phyloP scores from a whole-genome alignment of 2,797 vertebrate genomes.

The Fundulus diaphanus region DNA sequence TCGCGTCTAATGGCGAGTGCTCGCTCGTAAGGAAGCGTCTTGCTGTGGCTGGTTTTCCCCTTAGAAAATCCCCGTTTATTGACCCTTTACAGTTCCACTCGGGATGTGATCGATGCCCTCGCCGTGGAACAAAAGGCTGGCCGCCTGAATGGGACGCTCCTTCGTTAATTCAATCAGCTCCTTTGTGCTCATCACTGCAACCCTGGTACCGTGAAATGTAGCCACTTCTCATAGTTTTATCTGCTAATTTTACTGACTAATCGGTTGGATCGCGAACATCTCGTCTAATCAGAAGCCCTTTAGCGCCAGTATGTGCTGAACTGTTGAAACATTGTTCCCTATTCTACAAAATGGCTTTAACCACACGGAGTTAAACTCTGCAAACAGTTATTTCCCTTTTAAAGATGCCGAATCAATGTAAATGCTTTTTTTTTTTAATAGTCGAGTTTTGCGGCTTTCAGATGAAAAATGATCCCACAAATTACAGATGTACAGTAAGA shows the following conservation, averaged over 20 bases:
- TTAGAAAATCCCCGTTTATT: not conserved
- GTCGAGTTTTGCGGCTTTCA: not conserved
- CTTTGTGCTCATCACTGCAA: constrained; percentile 22
- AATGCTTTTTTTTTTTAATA: not conserved
- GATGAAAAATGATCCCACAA: not conserved
- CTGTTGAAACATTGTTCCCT: not conserved
- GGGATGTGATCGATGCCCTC: constrained; percentile 10
- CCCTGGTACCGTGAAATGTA: not conserved
- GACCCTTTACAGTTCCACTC: not conserved
- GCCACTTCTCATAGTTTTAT: not conserved
- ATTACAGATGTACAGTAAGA: not conserved
- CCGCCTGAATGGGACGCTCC: constrained; percentile 8
- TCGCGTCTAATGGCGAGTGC: not conserved
- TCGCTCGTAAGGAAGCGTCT: not conserved
- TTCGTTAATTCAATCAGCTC: constrained; percentile 18
- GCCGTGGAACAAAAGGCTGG: constrained; percentile 46
- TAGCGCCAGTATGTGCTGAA: not conserved
- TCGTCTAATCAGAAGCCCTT: not conserved
- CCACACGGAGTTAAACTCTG: not conserved
- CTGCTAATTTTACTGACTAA: not conserved
- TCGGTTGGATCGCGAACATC: not conserved
- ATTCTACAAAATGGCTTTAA: not conserved
- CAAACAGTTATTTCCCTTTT: not conserved
- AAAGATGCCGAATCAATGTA: not conserved
- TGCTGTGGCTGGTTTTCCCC: not conserved